Percentiles rank a stretch among this genome's conserved stretches.
These are phyloP conservation scores for Chamaedrilus cognettii DNA, from an alignment of 2,888 invertebrate genomes.

Conservation along the genomic window DNA sequence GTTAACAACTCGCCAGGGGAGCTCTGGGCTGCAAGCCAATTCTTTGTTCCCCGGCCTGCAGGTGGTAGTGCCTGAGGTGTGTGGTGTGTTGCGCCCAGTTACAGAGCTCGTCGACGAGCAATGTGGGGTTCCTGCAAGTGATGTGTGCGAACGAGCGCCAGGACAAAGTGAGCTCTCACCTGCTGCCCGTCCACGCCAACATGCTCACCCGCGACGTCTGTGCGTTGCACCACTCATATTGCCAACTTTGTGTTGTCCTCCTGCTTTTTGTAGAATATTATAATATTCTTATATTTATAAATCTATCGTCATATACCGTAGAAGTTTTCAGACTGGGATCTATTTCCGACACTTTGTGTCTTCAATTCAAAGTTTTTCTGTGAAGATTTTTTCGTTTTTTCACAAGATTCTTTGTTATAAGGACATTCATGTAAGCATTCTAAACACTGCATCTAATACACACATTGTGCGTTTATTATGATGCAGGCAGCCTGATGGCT, in stretches of 20 bases:
- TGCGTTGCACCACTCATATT: conserved; percentile 66
- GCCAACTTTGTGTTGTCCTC: no score
- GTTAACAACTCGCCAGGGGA: no score
- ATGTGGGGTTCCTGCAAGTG: conserved; percentile 79
- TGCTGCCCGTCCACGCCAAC: conserved; percentile 88
- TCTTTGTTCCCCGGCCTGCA: no score
- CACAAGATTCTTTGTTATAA: no score
- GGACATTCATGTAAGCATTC: no score
- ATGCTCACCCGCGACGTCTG: conserved; percentile 92
- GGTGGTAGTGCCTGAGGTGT: neutral
- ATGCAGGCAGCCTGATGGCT: conserved; percentile 72
- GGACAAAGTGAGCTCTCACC: conserved; percentile 85
- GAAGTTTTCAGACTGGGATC: neutral
- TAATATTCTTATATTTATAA: no score
- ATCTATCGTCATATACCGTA: neutral
- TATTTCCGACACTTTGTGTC: no score
- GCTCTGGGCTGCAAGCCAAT: no score
- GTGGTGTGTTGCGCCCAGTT: neutral
- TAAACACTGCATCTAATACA: no score
- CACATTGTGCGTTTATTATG: neutral
- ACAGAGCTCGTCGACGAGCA: neutral
- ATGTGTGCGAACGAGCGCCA: conserved; percentile 93
- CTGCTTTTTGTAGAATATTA: no score
- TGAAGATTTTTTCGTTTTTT: no score
- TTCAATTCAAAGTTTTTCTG: no score